Evolutionary conservation across 92 coral and sea anemone species (phyloP).

Genomic region (Pocillopora grandis): DNA sequence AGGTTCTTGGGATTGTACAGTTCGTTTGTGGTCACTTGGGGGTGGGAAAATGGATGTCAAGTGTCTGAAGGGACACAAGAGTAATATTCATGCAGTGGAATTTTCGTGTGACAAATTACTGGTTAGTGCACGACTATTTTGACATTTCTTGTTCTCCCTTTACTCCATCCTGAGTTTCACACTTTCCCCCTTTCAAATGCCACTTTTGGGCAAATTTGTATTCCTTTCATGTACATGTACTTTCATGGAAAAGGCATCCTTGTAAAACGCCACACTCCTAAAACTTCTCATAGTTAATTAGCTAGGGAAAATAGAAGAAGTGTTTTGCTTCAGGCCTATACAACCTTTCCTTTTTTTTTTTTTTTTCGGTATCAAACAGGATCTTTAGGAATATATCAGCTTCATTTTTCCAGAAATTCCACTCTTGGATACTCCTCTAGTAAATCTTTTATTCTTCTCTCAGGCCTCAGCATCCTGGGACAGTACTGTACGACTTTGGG

Average conservation of each 20-base stretch:
- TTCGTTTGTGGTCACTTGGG: conserved; percentile 81
- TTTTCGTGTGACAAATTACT: conserved; percentile 71
- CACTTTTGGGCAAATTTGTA: too few relatives aligned
- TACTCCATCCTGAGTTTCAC: too few relatives aligned
- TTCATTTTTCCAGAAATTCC: not conserved
- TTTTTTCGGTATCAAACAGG: too few relatives aligned
- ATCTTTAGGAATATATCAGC: too few relatives aligned
- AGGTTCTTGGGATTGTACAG: conserved; percentile 97
- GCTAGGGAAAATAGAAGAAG: too few relatives aligned
- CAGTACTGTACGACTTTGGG: conserved; percentile 82
- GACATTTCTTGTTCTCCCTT: too few relatives aligned
- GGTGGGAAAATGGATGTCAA: conserved; percentile 54
- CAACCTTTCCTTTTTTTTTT: too few relatives aligned
- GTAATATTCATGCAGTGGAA: conserved; percentile 88
- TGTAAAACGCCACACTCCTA: not conserved
- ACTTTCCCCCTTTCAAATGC: too few relatives aligned
- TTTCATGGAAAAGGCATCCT: not conserved
- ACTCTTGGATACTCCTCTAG: not conserved
- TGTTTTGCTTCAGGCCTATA: too few relatives aligned
- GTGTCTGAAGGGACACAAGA: conserved; percentile 80
- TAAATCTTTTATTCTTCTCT: not conserved
- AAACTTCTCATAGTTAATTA: too few relatives aligned
- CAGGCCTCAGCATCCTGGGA: conserved; percentile 99
- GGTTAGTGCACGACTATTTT: conserved; percentile 53
- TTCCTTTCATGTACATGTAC: not conserved